phyloP scores from a whole-genome alignment of 2,797 vertebrate species.

The Pipistrellus pygmaeus region DNA sequence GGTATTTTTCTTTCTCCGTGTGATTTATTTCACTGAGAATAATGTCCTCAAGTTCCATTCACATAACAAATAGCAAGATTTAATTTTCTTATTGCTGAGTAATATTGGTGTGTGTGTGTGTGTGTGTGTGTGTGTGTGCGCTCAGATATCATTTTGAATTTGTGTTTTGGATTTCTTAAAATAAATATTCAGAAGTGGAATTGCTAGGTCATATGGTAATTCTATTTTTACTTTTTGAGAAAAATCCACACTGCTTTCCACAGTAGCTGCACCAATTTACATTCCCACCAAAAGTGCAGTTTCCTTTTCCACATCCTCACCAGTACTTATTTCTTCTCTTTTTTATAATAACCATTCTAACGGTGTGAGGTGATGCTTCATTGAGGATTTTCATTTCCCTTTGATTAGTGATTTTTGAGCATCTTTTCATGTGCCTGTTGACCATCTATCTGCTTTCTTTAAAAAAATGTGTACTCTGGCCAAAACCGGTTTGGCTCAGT shows the following conservation, averaged over 20 bases:
- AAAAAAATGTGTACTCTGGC: too few species aligned
- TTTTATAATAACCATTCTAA: neutral
- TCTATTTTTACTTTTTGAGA: neutral
- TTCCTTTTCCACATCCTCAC: neutral
- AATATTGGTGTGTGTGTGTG: neutral
- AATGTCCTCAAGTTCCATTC: neutral
- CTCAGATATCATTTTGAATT: neutral
- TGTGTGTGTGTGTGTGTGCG: neutral
- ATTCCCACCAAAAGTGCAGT: neutral
- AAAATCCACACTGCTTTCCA: neutral
- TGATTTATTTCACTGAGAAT: neutral
- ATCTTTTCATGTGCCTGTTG: neutral
- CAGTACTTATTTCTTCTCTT: neutral
- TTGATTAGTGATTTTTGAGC: neutral
- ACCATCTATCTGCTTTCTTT: neutral
- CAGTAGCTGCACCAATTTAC: neutral
- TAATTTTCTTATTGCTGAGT: neutral
- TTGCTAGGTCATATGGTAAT: neutral
- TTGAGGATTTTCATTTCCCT: neutral
- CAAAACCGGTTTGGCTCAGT: too few species aligned
- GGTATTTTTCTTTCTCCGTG: neutral
- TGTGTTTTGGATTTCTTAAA: neutral
- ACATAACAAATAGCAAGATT: neutral
- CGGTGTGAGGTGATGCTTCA: neutral
- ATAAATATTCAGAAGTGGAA: neutral